A percentile compares a stretch with the other conserved stretches of the same genome.
Evolutionary conservation across 2,888 invertebrate species (phyloP).

Genomic region (Ferdinandea cuprea): DNA sequence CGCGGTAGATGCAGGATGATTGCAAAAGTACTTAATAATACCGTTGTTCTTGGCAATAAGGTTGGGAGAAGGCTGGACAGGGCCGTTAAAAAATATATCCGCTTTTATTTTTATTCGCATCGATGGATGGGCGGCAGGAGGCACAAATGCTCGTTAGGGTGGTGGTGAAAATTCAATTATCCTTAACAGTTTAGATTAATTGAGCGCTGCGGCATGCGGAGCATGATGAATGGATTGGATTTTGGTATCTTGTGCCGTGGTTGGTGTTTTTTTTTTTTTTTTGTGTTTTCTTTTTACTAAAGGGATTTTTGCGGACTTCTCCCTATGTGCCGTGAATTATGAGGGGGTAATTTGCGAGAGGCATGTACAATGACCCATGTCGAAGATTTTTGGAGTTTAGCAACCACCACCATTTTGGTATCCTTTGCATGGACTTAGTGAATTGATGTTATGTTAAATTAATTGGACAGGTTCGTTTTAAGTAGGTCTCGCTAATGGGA

Average conservation of each 20-base stretch:
- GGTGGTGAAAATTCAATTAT: conserved; percentile 73
- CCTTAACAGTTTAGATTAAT: conserved; percentile 73
- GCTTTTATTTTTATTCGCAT: conserved; percentile 70
- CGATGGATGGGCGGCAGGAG: conserved; percentile 40
- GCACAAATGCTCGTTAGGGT: conserved; percentile 6
- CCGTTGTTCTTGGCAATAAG: conserved; percentile 45
- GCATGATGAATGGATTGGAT: conserved; percentile 70
- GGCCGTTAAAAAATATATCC: conserved; percentile 59
- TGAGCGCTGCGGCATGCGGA: conserved; percentile 64
- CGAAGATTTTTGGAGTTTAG: conserved; percentile 29
- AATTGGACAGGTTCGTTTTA: conserved; percentile 69
- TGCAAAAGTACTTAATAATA: conserved; percentile 72
- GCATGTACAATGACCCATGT: conserved; percentile 66
- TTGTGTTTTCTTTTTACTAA: neutral
- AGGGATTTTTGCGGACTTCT: conserved; percentile 13
- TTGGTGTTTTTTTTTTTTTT: conserved; percentile 11
- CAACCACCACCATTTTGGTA: conserved; percentile 10
- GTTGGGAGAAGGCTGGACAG: conserved; percentile 11
- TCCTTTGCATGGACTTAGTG: conserved; percentile 53
- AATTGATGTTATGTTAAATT: conserved; percentile 71
- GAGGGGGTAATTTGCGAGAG: conserved; percentile 60
- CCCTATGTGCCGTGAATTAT: conserved; percentile 53
- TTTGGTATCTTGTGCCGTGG: conserved; percentile 40
- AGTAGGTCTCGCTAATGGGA: conserved; percentile 67
- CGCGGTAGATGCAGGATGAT: conserved; percentile 47